Percentiles rank a stretch among this genome's conserved stretches.
Evolutionary conservation across 2,797 vertebrate genomes (phyloP).

Genomic region (Betta splendens): DNA sequence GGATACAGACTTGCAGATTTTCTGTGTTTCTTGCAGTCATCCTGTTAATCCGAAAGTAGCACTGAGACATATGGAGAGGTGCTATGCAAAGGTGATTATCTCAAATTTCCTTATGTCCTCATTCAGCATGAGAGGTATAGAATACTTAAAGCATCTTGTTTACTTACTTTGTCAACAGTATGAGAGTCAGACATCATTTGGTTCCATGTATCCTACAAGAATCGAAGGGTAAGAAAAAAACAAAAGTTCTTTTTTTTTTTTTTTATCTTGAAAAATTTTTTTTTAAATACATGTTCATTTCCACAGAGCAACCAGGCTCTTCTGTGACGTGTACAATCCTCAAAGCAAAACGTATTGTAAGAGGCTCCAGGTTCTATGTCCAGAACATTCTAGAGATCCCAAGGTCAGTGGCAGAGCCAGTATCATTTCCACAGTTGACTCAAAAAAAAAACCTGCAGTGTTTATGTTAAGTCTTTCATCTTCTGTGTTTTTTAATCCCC

Average conservation of each 20-base stretch:
- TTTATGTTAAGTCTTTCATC: not conserved
- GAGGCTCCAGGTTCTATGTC: conserved; percentile 93
- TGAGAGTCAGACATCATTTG: conserved; percentile 95
- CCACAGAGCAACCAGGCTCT: conserved; percentile 91
- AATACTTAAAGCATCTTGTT: not conserved
- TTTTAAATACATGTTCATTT: not conserved
- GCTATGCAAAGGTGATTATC: conserved; percentile 89
- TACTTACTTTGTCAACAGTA: conserved; percentile 77
- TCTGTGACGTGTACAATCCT: conserved; percentile 95
- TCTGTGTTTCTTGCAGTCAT: conserved; percentile 95
- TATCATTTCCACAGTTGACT: not conserved
- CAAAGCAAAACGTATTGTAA: conserved; percentile 98
- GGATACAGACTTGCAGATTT: conserved; percentile 94
- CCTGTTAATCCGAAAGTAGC: conserved; percentile 94
- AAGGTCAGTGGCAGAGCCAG: conserved; percentile 79
- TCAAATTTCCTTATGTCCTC: not conserved
- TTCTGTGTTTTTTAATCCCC: not conserved
- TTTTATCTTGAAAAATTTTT: not conserved
- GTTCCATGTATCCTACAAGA: conserved; percentile 93
- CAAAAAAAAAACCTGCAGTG: not conserved
- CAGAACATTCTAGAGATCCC: conserved; percentile 93
- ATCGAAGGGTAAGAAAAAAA: conserved; percentile 89
- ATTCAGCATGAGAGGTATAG: not conserved
- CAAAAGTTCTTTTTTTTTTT: not conserved
- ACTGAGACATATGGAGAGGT: conserved; percentile 93